Conservation (phyloP, 1,140 invertebrate genomes). For the Episyrphus balteatus region DNA sequence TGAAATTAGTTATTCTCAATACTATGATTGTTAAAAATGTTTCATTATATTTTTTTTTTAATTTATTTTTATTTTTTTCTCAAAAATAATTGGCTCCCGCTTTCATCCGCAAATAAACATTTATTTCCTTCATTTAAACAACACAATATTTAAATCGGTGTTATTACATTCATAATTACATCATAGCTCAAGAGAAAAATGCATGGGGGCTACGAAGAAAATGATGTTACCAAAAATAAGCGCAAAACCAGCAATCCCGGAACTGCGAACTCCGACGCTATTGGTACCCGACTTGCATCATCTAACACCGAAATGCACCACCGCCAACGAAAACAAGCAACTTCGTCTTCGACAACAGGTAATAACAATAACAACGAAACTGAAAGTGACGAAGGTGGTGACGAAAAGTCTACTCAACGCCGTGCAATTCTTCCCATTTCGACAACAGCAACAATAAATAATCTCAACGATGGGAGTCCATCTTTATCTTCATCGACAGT, state of each 20-base stretch:
- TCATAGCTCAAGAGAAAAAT: slow-evolving; percentile 14
- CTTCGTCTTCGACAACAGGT: slow-evolving; percentile 29
- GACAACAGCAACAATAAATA: too few relatives aligned
- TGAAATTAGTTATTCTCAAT: too few relatives aligned
- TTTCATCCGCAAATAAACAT: background rate
- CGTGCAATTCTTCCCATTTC: too few relatives aligned
- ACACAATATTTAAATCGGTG: background rate
- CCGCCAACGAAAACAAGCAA: slow-evolving; percentile 29
- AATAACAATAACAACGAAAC: slow-evolving; percentile 10
- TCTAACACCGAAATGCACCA: slow-evolving; percentile 29
- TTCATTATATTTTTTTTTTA: too few relatives aligned
- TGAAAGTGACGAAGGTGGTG: too few relatives aligned
- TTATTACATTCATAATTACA: background rate
- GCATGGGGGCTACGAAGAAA: slow-evolving; percentile 19
- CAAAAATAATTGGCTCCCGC: too few relatives aligned
- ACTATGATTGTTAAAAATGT: too few relatives aligned
- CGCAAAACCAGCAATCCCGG: slow-evolving; percentile 32
- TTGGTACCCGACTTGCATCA: background rate
- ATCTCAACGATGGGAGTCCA: too few relatives aligned
- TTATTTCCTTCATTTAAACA: background rate
- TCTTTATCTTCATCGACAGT: too few relatives aligned
- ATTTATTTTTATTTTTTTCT: too few relatives aligned
- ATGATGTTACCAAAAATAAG: slow-evolving; percentile 23
- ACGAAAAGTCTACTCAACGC: too few relatives aligned
- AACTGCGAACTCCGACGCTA: slow-evolving; percentile 1